phyloP scores from a whole-genome alignment of 1,140 invertebrate species.

The Gryllus bimaculatus region DNA sequence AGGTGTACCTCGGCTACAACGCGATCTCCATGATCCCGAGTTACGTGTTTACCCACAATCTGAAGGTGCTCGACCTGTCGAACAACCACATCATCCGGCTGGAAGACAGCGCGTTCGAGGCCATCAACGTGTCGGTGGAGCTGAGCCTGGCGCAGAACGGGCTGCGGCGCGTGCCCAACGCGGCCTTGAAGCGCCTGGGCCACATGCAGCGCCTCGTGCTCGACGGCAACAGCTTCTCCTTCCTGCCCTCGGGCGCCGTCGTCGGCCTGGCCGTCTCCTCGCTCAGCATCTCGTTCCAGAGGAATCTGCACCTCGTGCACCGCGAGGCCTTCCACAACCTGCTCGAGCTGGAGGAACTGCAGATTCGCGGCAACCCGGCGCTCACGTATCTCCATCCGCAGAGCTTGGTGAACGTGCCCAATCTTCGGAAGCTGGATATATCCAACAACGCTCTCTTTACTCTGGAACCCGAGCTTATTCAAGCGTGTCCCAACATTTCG shows the following conservation, averaged over 20 bases:
- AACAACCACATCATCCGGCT: conserved; percentile 23
- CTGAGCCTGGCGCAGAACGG: conserved; percentile 20
- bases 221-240: conserved; percentile 19
- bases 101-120: conserved; percentile 22
- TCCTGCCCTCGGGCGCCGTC: conserved; percentile 13
- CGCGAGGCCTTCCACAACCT: conserved; percentile 19
- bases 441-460: conserved; percentile 20
- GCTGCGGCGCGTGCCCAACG: conserved; percentile 20
- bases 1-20: conserved; percentile 15
- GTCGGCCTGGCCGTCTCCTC: conserved; percentile 14
- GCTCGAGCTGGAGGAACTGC: conserved; percentile 17
- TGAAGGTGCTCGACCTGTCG: conserved; percentile 17
- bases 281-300: conserved; percentile 20
- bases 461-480: conserved; percentile 18
- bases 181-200: conserved; percentile 17
- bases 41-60: conserved; percentile 12
- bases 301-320: conserved; percentile 20
- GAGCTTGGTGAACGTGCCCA: conserved; percentile 18
- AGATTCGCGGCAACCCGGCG: conserved; percentile 18
- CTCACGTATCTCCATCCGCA: conserved; percentile 21
- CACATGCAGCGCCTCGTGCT: conserved; percentile 10
- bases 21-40: conserved; percentile 11
- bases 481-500: not conserved
- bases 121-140: conserved; percentile 20
- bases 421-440: conserved; percentile 17